Base-by-base conservation (phyloP, 2,888 invertebrate genomes). In the Erynnis tages region DNA sequence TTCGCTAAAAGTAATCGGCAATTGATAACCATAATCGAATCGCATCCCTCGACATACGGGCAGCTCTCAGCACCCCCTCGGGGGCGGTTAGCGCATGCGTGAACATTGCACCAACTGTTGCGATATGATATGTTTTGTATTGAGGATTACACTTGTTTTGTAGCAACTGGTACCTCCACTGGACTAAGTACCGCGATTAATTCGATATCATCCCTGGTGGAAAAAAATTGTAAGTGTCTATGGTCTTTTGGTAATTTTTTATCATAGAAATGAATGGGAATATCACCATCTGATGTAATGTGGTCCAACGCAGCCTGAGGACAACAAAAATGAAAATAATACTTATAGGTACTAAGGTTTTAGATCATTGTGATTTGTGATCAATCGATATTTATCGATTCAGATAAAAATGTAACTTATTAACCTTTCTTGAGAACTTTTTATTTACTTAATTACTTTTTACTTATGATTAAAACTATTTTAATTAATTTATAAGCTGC, bases 51-150 rank as follows among this genome's bases (percentile, higher is more conserved):
- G 74, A 67, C 77, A 76, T 77, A 75, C 64, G 74, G 73, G 61
- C 41, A 40, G 58, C 66, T 70, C 57, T 53, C 59, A 76, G 70
- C 67, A 71, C 76, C 74, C 77, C 76, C 76, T 59, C 29, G 73
- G 68, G 76, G 73, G 71, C 63, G 62, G 65, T 65, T 58, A 54
- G 49, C 49, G 34, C 46, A 37, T 41, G 41, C 49, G 63, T 52
- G 63, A 64, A 67, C 69, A 67, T 63, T 58, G 56, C 38, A 62
- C 71, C 83, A 83, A 82, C 83, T 83, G 83, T 82, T 76, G 57
- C 67, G 71, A 68, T 66, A 76, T 66, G 76, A 78, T 76, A 78
- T 69, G 69, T 71, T 73, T 74, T 75, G 66, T 68, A 66, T 64
- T 53, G 63, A 56, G 71, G 75, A 76, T 77, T 68, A 71, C 59